Evolutionary conservation across 2,888 invertebrate genomes (phyloP), one percentile per base, ranked within the genome.

Genomic region (Cotesia congregata): DNA sequence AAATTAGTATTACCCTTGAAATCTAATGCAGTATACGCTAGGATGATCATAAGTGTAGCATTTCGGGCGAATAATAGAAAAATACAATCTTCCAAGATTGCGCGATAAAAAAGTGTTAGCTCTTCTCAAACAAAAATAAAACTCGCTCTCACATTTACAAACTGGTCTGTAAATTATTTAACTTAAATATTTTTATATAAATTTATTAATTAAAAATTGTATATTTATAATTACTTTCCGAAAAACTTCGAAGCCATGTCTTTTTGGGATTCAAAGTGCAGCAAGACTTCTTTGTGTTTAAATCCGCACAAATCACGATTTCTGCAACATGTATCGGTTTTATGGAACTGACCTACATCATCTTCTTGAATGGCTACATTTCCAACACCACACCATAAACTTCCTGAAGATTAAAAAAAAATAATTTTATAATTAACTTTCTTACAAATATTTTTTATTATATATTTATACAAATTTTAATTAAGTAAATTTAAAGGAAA

Each of bases 331-430:
- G 90, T 90, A 87, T 95, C 95, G 0, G 93, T 93, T 81, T 90
- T 90, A 82, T 91, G 90, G 87, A 93, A 93, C n/a, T 91, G 84
- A 0, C 94, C 94, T n/a, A 94, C 86, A 81, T 94, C 93, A 1
- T 91, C 89, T 17, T 91, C 89, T 1, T 91, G 90, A 1, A 30
- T 64, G 0, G 94, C 93, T 0, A 91, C 90, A 82, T 92, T 92
- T 0, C 94, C 94, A 72, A 91, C 92, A 0, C 95, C 95, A 83
- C 95, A 95, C 95, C 95, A 95, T 12, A 93, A 91, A 0, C 95
- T 95, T 6, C 95, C 95, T 93, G 62, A 9, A 41, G 67, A 50
- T 12, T 3, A 50, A 12, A 50, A 50, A 1, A 7, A 50, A 50
- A 50, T 6, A 50, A 30, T 3, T 0, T 30, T 30, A 30, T 30